These are phyloP conservation scores for Gouania willdenowi DNA, from an alignment of 2,797 vertebrate species.

Conservation along the genomic window DNA sequence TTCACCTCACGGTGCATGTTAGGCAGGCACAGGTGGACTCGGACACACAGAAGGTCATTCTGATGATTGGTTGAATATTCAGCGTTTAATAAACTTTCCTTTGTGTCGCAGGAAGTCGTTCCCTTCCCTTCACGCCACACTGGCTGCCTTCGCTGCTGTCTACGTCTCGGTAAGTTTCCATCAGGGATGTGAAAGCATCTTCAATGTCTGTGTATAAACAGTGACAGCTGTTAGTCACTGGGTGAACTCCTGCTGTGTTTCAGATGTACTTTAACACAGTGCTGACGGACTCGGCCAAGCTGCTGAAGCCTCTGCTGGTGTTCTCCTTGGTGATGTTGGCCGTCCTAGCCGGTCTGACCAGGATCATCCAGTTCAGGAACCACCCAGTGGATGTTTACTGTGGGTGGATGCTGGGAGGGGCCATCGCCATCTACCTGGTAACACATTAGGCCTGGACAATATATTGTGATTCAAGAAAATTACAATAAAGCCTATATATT, in stretches of 20 bases:
- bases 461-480: too few relatives aligned
- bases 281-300: slow-evolving; percentile 90
- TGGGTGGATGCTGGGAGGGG: slow-evolving; percentile 88
- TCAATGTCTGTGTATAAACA: too few relatives aligned
- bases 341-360: slow-evolving; percentile 87
- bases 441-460: too few relatives aligned
- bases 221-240: too few relatives aligned
- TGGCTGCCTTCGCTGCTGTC: slow-evolving; percentile 92
- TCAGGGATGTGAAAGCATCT: too few relatives aligned
- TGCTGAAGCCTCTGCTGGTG: slow-evolving; percentile 91
- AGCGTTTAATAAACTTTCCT: too few relatives aligned
- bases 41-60: slow-evolving; percentile 32
- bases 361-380: slow-evolving; percentile 92
- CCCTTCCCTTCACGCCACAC: slow-evolving; percentile 92
- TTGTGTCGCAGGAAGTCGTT: slow-evolving; percentile 90
- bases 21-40: too few relatives aligned
- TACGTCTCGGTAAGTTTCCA: slow-evolving; percentile 88
- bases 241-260: slow-evolving; percentile 32
- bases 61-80: slow-evolving; percentile 35
- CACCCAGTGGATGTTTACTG: slow-evolving; percentile 93
- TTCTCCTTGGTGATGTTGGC: slow-evolving; percentile 92
- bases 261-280: slow-evolving; percentile 97
- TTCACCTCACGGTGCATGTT: too few relatives aligned
- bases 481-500: too few relatives aligned
- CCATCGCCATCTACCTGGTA: slow-evolving; percentile 94